Conservation (phyloP, 2,113 vertebrate genomes). For the Rhabdomys dilectus region DNA sequence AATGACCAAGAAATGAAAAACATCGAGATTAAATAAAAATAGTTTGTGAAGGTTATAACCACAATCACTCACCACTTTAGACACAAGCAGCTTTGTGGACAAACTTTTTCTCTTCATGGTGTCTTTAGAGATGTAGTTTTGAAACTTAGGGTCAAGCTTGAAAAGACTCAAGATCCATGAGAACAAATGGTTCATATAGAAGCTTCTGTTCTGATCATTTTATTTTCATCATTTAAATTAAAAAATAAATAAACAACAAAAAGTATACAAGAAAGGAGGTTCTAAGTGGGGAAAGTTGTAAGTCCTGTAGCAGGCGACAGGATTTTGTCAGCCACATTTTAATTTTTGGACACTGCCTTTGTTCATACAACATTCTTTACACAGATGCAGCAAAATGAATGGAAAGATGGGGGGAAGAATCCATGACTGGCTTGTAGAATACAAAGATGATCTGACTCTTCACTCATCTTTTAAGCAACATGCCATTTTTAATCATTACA, state of each 20-base stretch:
- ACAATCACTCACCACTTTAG: background rate
- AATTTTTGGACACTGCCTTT: background rate
- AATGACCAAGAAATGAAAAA: background rate
- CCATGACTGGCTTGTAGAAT: background rate
- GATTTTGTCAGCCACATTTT: background rate
- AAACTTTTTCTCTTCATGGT: background rate
- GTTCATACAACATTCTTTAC: background rate
- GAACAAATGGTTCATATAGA: background rate
- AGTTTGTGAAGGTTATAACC: background rate
- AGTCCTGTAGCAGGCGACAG: background rate
- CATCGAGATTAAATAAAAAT: background rate
- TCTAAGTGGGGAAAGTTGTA: background rate
- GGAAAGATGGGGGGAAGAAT: conserved; percentile 4
- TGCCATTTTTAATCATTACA: background rate
- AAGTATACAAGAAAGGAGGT: background rate
- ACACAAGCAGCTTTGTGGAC: background rate
- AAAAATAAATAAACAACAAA: background rate
- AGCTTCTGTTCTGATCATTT: background rate
- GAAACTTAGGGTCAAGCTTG: background rate
- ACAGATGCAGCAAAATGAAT: background rate
- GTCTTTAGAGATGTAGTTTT: background rate
- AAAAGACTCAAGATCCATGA: background rate
- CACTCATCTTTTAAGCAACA: background rate
- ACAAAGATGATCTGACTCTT: background rate
- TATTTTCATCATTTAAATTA: background rate